Evolutionary conservation across 2,113 vertebrate species (phyloP), one percentile per base, ranked within the genome.

Genomic region (Malurus cyaneus): DNA sequence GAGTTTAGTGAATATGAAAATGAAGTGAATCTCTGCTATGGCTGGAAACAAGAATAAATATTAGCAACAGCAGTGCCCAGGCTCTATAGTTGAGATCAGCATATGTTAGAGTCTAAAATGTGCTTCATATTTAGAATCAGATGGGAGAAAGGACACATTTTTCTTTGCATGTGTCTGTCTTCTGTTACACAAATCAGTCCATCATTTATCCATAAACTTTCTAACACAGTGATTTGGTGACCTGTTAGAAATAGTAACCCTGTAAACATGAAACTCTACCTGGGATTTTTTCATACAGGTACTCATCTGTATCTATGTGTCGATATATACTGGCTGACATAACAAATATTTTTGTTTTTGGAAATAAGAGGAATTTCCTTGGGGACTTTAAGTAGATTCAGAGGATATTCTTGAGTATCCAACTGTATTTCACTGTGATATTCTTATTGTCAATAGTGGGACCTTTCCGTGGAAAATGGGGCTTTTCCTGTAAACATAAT

Each of bases 401-500:
- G 76, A 69, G 85, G 61, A 62, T 95, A 96, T 92, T 93, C 86
- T 36, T 34, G 78, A 50, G 46, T 93, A 91, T 93, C 80, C 13
- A 26, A 71, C 57, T 72, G 74, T 93, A 88, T 95, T 97, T 95
- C 94, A 79, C 95, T 88, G 71, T 91, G 92, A 82, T 96, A 96
- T 96, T 97, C 93, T 49, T 96, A 76, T 96, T 93, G 93, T 94
- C 95, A 94, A 81, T 96, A 95, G 87, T 17, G 34, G 57, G 89
- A 96, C 91, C 94, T 96, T 96, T 96, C 89, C 88, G 52, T 86
- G 84, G 83, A 92, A 94, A 94, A 92, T 78, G 18, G 72, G 86
- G 44, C 44, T 93, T 91, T 96, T 94, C 81, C 90, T 93, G 91
- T 97, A 94, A 96, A 95, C 86, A 93, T 95, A 93, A 97, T 94